Conservation (phyloP, 2,797 vertebrate genomes). For the Pogoniulus pusillus region DNA sequence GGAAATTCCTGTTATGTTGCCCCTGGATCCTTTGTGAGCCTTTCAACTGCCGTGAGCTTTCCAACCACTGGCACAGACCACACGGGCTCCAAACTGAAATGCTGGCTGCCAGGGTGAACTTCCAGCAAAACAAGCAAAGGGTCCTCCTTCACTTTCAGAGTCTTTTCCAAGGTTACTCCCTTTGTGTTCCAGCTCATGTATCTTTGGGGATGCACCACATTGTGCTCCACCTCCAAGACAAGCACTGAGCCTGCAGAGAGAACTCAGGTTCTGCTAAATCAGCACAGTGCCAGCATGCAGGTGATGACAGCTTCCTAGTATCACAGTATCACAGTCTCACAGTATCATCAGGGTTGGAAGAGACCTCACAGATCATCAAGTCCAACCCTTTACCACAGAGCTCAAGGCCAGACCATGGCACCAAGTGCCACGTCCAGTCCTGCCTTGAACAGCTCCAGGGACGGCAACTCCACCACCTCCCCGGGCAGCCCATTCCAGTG, state of each 20-base stretch:
- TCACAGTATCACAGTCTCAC: too few relatives aligned
- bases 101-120: background rate
- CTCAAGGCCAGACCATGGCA: too few relatives aligned
- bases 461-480: too few relatives aligned
- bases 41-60: background rate
- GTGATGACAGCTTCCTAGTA: background rate
- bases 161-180: background rate
- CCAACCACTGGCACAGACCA: background rate
- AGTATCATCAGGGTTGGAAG: too few relatives aligned
- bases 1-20: background rate
- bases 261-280: background rate
- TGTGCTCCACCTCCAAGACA: background rate
- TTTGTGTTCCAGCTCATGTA: background rate
- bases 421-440: too few relatives aligned
- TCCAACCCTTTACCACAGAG: too few relatives aligned
- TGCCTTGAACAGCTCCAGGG: too few relatives aligned
- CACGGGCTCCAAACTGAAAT: background rate
- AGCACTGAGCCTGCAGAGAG: background rate
- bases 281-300: background rate
- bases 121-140: background rate
- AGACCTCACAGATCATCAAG: too few relatives aligned
- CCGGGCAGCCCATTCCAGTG: too few relatives aligned
- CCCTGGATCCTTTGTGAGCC: background rate
- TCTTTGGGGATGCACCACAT: background rate
- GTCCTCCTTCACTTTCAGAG: background rate